Evolutionary conservation across 2,113 vertebrate genomes (phyloP).

Genomic region (Sterna hirundo): DNA sequence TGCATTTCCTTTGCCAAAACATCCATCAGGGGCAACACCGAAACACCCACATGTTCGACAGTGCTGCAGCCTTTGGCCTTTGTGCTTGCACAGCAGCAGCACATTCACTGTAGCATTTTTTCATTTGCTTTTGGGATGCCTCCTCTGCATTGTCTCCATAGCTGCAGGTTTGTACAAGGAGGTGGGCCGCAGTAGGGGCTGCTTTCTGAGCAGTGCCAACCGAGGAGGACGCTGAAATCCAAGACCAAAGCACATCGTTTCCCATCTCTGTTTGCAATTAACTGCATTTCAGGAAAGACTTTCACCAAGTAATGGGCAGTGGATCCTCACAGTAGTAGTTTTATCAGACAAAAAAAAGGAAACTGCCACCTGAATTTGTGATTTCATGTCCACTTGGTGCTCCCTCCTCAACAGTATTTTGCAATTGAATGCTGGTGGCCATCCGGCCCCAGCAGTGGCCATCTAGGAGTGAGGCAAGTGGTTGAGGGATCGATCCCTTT

Average conservation of each 20-base stretch:
- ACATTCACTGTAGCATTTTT: not conserved
- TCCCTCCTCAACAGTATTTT: not conserved
- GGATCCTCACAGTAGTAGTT: not conserved
- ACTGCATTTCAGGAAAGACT: not conserved
- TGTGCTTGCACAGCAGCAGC: not conserved
- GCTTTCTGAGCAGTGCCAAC: not conserved
- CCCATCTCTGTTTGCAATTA: not conserved
- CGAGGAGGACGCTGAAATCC: not conserved
- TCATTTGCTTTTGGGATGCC: not conserved
- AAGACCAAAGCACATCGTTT: not conserved
- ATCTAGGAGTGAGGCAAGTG: not conserved
- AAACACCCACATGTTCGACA: not conserved
- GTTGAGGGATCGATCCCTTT: not conserved
- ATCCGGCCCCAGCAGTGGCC: too few relatives aligned
- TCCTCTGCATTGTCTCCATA: not conserved
- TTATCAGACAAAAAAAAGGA: not conserved
- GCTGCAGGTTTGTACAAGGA: not conserved
- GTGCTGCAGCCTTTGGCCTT: not conserved
- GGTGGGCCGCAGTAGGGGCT: not conserved
- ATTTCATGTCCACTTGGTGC: not conserved
- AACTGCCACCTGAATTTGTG: not conserved
- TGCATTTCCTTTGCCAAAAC: not conserved
- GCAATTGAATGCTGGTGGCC: not conserved
- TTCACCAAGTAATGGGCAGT: not conserved
- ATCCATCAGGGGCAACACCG: not conserved